Evolutionary conservation across 2,888 invertebrate species (phyloP).

Genomic region (Monoplex corrugatus): DNA sequence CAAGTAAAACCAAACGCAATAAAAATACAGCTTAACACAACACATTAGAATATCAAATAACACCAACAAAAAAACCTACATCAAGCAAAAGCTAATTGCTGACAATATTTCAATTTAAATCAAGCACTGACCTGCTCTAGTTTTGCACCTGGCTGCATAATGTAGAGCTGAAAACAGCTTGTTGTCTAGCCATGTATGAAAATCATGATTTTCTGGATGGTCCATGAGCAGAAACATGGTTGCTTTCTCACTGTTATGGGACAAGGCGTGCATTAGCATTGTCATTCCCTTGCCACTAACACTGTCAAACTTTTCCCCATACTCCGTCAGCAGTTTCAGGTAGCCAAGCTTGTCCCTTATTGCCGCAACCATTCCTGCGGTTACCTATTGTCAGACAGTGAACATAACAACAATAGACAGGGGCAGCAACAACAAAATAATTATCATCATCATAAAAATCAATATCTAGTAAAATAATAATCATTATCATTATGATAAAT

Average conservation of each 20-base stretch:
- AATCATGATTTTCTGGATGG: neutral
- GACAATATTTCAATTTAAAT: too few relatives aligned
- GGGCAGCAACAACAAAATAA: too few relatives aligned
- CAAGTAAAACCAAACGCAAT: too few relatives aligned
- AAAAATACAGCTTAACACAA: too few relatives aligned
- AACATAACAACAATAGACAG: too few relatives aligned
- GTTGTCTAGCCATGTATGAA: neutral
- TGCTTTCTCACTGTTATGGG: neutral
- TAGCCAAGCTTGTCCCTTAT: neutral
- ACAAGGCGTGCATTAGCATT: neutral
- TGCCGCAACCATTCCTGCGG: neutral
- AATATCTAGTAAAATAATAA: too few relatives aligned
- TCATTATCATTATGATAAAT: too few relatives aligned
- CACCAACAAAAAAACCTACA: too few relatives aligned
- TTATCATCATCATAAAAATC: too few relatives aligned
- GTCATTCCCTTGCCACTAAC: neutral
- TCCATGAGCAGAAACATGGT: neutral
- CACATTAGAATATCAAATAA: too few relatives aligned
- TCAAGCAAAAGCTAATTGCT: too few relatives aligned
- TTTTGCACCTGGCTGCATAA: neutral
- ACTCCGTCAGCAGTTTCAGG: conserved; percentile 12
- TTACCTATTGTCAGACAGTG: too few relatives aligned
- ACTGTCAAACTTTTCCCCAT: neutral
- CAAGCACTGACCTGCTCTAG: neutral
- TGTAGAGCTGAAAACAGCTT: neutral